A percentile compares a stretch with the other conserved stretches of the same genome.
Evolutionary conservation across 2,113 vertebrate genomes (phyloP).

Genomic region (Gyps fulvus): DNA sequence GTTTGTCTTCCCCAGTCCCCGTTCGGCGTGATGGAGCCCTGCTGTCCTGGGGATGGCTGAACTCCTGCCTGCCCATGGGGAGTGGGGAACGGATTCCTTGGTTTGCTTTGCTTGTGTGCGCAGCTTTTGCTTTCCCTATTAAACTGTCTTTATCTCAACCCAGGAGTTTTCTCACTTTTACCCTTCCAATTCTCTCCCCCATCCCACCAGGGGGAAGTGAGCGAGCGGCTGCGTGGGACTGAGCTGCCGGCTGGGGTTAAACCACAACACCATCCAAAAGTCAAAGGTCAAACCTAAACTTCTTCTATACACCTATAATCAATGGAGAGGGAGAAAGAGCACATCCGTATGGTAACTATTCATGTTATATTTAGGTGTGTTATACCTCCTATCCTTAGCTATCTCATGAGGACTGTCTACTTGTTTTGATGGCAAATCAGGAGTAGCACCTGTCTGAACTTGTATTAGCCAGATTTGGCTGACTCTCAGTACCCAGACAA

Average conservation of each 20-base stretch:
- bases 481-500: not conserved
- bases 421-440: not conserved
- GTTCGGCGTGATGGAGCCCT: accelerated
- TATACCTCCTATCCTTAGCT: not conserved
- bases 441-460: not conserved
- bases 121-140: not conserved
- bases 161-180: not conserved
- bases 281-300: not conserved
- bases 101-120: not conserved
- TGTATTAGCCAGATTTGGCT: not conserved
- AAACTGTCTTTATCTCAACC: not conserved
- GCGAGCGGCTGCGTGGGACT: accelerated
- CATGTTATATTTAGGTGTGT: not conserved
- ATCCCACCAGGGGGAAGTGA: not conserved
- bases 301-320: not conserved
- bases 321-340: not conserved
- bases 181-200: not conserved
- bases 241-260: not conserved
- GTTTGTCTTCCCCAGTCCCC: not conserved
- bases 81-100: not conserved
- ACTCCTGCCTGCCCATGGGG: not conserved
- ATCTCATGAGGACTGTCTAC: not conserved
- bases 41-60: not conserved
- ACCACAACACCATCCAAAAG: not conserved
- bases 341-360: not conserved